Evolutionary conservation across 2,113 vertebrate species (phyloP).

Genomic region (Tenrec ecaudatus): DNA sequence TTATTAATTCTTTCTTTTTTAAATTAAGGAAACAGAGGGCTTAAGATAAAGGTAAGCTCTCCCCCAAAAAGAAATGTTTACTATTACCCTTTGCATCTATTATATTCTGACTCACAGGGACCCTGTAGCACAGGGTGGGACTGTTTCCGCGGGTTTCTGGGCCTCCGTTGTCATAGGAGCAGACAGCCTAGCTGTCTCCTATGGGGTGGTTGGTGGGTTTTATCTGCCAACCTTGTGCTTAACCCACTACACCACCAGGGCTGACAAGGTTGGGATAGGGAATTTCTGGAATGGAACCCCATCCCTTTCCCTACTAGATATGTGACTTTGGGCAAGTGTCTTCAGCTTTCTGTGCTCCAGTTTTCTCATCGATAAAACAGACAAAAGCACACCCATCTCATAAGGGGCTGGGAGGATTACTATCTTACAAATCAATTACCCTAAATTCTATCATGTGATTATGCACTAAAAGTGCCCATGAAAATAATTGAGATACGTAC

Average conservation of each 20-base stretch:
- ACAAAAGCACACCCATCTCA: neutral
- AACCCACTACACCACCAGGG: too few relatives aligned
- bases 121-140: too few relatives aligned
- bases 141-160: too few relatives aligned
- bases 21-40: neutral
- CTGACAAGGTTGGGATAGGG: neutral
- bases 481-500: neutral
- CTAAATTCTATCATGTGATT: neutral
- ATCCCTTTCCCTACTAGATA: neutral
- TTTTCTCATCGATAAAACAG: neutral
- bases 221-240: too few relatives aligned
- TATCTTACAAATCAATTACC: slow-evolving; percentile 33
- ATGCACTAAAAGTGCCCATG: neutral
- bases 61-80: neutral
- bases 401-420: neutral
- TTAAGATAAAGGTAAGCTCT: neutral
- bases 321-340: neutral
- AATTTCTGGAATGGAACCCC: neutral
- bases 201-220: too few relatives aligned
- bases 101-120: too few relatives aligned
- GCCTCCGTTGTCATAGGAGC: too few relatives aligned
- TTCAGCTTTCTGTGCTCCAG: neutral
- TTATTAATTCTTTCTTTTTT: slow-evolving; percentile 25
- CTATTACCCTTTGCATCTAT: neutral
- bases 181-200: too few relatives aligned